phyloP scores from a whole-genome alignment of 2,797 vertebrate genomes.

The Nasua narica region DNA sequence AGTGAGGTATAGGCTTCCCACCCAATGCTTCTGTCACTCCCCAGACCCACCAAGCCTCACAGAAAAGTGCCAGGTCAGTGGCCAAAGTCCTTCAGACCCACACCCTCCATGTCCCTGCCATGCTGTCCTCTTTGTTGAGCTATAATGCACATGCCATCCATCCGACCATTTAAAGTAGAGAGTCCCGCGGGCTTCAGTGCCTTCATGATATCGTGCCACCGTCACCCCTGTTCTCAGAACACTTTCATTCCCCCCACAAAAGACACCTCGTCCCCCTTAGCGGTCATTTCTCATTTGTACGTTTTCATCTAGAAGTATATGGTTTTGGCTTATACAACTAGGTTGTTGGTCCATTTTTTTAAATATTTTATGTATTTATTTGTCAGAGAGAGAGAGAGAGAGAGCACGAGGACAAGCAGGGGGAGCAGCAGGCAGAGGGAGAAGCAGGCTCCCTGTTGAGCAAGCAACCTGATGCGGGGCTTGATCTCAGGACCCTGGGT shows the following conservation, averaged over 20 bases:
- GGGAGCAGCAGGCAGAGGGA: too few relatives aligned
- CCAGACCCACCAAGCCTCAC: background rate
- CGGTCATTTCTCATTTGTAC: background rate
- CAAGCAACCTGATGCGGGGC: too few relatives aligned
- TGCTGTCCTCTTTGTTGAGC: background rate
- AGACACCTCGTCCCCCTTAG: background rate
- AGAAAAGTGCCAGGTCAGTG: background rate
- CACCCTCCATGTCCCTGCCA: background rate
- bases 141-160: background rate
- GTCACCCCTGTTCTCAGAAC: background rate
- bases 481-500: too few relatives aligned
- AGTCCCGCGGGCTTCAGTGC: background rate
- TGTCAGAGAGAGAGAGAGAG: too few relatives aligned
- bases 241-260: background rate
- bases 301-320: too few relatives aligned
- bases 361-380: too few relatives aligned
- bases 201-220: background rate
- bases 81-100: background rate
- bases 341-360: too few relatives aligned
- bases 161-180: background rate
- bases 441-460: too few relatives aligned
- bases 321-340: too few relatives aligned
- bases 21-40: background rate
- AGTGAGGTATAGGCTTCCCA: too few relatives aligned
- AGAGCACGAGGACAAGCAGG: too few relatives aligned